Conservation (phyloP, 2,113 vertebrate genomes). For the Urocitellus parryii region DNA sequence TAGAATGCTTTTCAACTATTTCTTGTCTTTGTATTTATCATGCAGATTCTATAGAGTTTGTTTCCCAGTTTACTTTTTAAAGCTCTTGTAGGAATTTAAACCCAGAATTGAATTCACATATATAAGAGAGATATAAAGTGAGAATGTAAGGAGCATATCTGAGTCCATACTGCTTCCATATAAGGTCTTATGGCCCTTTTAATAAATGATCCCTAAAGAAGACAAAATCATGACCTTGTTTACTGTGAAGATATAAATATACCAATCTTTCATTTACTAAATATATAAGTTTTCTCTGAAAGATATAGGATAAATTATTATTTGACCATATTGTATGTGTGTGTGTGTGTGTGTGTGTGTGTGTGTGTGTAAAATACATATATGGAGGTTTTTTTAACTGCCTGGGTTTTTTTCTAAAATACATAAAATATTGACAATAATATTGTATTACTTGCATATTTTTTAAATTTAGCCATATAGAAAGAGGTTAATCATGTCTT, state of each 20-base stretch:
- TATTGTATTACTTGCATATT: not conserved
- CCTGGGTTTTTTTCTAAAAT: slow-evolving; percentile 24
- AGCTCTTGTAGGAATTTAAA: not conserved
- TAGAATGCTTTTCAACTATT: not conserved
- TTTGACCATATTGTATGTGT: not conserved
- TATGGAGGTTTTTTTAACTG: not conserved
- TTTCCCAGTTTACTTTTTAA: not conserved
- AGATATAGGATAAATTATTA: slow-evolving; percentile 20
- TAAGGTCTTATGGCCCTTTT: not conserved
- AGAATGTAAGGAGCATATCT: not conserved
- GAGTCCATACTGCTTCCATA: not conserved
- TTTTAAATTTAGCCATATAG: not conserved
- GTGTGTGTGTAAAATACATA: not conserved
- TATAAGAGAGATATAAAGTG: not conserved
- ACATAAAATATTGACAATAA: not conserved
- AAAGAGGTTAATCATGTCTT: not conserved
- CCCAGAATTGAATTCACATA: not conserved
- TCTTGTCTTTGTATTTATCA: not conserved
- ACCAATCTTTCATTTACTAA: not conserved
- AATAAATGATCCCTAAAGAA: not conserved
- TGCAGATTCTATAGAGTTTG: not conserved
- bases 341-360: not conserved
- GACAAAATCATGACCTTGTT: not conserved
- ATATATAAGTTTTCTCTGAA: not conserved
- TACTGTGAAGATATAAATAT: not conserved